These are phyloP conservation scores for Helicoverpa assulta DNA, from an alignment of 2,888 invertebrate genomes.

Conservation along the genomic window DNA sequence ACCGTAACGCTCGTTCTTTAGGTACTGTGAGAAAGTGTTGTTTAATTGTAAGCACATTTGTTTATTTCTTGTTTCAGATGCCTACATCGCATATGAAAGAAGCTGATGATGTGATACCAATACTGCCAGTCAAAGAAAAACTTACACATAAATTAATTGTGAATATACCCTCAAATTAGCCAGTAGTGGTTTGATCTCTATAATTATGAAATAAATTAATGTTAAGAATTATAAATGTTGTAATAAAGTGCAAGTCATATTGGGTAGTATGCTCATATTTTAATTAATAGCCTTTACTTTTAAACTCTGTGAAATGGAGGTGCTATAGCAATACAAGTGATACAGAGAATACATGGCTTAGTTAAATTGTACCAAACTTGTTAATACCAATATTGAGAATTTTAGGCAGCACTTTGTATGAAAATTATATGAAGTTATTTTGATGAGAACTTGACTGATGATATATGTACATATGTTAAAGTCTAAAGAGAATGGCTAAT, in stretches of 20 bases:
- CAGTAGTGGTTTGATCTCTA: conserved; percentile 52
- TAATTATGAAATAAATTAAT: conserved; percentile 58
- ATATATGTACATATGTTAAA: no score
- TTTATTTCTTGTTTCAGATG: conserved; percentile 73
- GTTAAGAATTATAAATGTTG: conserved; percentile 56
- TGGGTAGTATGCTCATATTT: conserved; percentile 43
- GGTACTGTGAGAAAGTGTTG: not conserved
- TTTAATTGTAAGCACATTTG: not conserved
- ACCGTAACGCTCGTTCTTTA: no score
- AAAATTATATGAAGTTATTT: not conserved
- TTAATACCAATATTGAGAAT: not conserved
- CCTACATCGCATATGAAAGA: conserved; percentile 86
- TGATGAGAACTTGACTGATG: not conserved
- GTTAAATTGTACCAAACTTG: not conserved
- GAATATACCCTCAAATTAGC: conserved; percentile 58
- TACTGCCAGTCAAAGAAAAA: conserved; percentile 80
- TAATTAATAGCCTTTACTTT: conserved; percentile 27
- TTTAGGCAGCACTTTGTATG: no score
- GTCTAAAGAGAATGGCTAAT: not conserved
- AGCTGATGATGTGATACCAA: conserved; percentile 84
- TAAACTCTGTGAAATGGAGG: conserved; percentile 20
- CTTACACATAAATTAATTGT: conserved; percentile 81
- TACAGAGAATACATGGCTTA: not conserved
- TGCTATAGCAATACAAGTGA: conserved; percentile 28
- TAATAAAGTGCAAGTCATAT: conserved; percentile 54